Conservation (phyloP, 2,113 vertebrate genomes). For the Vireo altiloquus region DNA sequence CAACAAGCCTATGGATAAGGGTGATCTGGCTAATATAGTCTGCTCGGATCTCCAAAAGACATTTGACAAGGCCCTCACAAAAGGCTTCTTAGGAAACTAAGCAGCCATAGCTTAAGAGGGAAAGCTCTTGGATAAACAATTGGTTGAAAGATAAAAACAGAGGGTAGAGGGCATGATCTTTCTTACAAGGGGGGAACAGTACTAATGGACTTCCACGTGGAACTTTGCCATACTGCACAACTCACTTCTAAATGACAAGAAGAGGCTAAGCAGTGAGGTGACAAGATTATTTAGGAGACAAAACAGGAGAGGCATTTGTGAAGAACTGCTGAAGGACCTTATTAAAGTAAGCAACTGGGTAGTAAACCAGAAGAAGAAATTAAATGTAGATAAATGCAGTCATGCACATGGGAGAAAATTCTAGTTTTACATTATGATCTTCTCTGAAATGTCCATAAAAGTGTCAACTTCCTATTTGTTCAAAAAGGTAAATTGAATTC, state of each 20-base stretch:
- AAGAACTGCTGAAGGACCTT: neutral
- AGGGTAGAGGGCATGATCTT: neutral
- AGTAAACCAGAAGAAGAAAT: slow-evolving; percentile 8
- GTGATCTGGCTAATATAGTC: slow-evolving; percentile 4
- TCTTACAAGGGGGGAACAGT: neutral
- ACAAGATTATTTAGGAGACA: neutral
- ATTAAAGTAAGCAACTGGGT: neutral
- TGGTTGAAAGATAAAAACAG: slow-evolving; percentile 17
- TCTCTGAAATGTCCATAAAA: neutral
- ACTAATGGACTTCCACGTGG: neutral
- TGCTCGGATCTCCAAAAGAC: neutral
- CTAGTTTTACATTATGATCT: neutral
- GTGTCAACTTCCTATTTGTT: neutral
- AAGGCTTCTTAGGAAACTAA: slow-evolving; percentile 21
- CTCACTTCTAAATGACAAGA: neutral
- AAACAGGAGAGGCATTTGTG: neutral
- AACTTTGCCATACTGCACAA: neutral
- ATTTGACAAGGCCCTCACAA: neutral
- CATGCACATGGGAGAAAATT: neutral
- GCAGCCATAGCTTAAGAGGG: neutral
- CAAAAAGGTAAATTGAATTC: neutral
- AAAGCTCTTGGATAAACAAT: slow-evolving; percentile 8
- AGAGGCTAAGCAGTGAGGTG: neutral
- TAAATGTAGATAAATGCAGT: neutral
- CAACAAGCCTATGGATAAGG: slow-evolving; percentile 24